phyloP scores from a whole-genome alignment of 2,797 vertebrate genomes.

The Urosaurus nigricauda region DNA sequence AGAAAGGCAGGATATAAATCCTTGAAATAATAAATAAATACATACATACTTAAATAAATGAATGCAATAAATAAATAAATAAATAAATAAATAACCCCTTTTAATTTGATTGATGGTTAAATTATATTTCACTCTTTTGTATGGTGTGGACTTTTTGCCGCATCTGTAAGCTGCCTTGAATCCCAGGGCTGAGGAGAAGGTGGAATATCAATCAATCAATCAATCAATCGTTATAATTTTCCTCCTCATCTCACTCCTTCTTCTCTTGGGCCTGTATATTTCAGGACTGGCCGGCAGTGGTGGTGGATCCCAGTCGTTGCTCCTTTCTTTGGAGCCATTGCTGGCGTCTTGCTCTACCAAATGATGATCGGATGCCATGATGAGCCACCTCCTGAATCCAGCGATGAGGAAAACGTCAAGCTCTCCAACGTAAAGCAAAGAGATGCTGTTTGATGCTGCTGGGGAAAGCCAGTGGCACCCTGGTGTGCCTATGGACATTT shows the following conservation, averaged over 20 bases:
- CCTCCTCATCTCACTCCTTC: not conserved
- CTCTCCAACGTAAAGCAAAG: conserved; percentile 86
- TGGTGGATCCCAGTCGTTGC: conserved; percentile 92
- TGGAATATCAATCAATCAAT: no score
- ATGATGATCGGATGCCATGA: conserved; percentile 92
- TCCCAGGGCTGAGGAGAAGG: no score
- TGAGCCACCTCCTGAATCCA: conserved; percentile 85
- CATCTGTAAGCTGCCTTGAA: no score
- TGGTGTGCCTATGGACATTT: conserved; percentile 34
- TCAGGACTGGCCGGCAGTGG: conserved; percentile 85
- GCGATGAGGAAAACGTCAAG: conserved; percentile 84
- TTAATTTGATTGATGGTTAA: no score
- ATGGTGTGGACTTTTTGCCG: no score
- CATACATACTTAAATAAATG: no score
- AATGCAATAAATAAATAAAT: no score
- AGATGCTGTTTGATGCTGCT: conserved; percentile 78
- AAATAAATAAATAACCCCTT: no score
- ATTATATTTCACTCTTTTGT: no score
- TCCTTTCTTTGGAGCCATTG: conserved; percentile 89
- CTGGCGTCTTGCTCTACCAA: conserved; percentile 92
- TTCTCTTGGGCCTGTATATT: conserved; percentile 14
- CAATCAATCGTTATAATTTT: not conserved
- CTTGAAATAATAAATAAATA: no score
- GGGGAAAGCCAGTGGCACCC: not conserved
- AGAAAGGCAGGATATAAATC: no score